Evolutionary conservation across 2,888 invertebrate genomes (phyloP).

Genomic region (Drosophila parthenogenetica): DNA sequence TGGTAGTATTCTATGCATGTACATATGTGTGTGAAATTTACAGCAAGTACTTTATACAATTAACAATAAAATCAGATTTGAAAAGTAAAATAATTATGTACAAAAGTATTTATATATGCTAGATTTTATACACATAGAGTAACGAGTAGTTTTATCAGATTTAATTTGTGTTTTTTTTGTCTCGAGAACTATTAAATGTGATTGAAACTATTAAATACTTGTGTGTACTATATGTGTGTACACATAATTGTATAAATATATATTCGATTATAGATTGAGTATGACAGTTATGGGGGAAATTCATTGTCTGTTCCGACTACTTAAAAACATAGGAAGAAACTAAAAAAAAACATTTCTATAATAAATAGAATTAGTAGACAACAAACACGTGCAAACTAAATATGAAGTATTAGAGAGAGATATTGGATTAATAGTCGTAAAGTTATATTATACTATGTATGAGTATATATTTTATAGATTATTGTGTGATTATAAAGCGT

Average conservation of each 20-base stretch:
- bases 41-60: constrained; percentile 80
- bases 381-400: constrained; percentile 33
- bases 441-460: constrained; percentile 13
- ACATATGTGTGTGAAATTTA: constrained; percentile 68
- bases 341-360: constrained; percentile 9
- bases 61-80: constrained; percentile 32
- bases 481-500: constrained; percentile 52
- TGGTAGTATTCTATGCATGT: not conserved
- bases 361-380: constrained; percentile 20
- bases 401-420: constrained; percentile 10
- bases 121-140: constrained; percentile 35
- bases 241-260: constrained; percentile 10
- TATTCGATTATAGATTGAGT: constrained; percentile 32
- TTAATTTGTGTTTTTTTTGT: not conserved
- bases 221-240: constrained; percentile 11
- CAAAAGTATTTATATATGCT: constrained; percentile 33
- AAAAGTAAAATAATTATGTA: not conserved
- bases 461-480: constrained; percentile 31
- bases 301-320: constrained; percentile 67
- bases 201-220: not conserved
- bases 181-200: constrained; percentile 39
- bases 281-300: constrained; percentile 76
- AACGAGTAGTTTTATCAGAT: constrained; percentile 14
- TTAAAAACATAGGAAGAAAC: constrained; percentile 20
- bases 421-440: constrained; percentile 8